Percentiles rank a stretch among this genome's conserved stretches.
phyloP scores from a whole-genome alignment of 2,113 vertebrate species.

The Taurulus bubalis region DNA sequence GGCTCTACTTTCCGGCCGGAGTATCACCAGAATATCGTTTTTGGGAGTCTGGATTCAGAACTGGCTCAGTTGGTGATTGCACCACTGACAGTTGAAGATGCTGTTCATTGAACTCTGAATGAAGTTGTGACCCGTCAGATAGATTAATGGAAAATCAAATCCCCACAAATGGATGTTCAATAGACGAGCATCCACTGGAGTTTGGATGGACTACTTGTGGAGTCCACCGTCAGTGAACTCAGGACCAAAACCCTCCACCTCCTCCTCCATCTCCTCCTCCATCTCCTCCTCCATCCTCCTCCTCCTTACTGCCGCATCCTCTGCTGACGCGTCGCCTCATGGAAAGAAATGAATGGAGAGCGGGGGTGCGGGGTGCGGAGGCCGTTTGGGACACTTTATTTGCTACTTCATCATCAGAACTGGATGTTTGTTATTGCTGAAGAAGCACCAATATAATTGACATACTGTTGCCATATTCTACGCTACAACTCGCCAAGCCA shows the following conservation, averaged over 20 bases:
- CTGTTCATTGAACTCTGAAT: not conserved
- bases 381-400: constrained; percentile 17
- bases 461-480: constrained; percentile 20
- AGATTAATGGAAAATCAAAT: not conserved
- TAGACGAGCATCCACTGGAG: not conserved
- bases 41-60: not conserved
- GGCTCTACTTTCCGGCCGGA: too few species aligned
- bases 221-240: not conserved
- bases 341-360: not conserved
- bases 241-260: not conserved
- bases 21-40: too few species aligned
- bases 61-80: not conserved
- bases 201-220: not conserved
- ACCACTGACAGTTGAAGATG: not conserved
- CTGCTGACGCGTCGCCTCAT: constrained; percentile 2
- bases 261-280: too few species aligned
- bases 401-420: constrained; percentile 52
- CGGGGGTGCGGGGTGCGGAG: not conserved
- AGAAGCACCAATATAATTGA: constrained; percentile 45
- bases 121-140: not conserved
- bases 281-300: too few species aligned
- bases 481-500: not conserved
- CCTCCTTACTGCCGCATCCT: not conserved
- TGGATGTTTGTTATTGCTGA: constrained; percentile 55
- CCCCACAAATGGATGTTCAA: not conserved